Evolutionary conservation across 2,888 invertebrate genomes (phyloP).

Genomic region (Archips crataeganus): DNA sequence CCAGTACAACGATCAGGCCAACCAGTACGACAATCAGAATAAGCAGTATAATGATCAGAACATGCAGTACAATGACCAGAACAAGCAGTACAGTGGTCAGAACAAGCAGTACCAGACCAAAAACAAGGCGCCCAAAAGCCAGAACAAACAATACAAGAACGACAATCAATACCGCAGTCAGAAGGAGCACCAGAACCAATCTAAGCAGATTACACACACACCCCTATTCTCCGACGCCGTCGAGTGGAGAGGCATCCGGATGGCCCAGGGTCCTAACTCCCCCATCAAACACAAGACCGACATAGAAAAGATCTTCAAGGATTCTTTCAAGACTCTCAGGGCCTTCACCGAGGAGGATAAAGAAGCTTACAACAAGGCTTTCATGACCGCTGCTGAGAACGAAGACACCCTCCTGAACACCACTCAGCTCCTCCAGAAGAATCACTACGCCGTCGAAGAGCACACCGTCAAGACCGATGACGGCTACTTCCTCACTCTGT

Average conservation of each 20-base stretch:
- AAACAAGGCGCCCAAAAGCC: too few species aligned
- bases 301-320: conserved; percentile 65
- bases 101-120: too few species aligned
- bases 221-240: conserved; percentile 56
- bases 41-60: too few species aligned
- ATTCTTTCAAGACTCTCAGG: conserved; percentile 67
- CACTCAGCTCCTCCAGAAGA: conserved; percentile 66
- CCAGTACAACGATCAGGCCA: too few species aligned
- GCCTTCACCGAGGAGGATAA: conserved; percentile 65
- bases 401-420: conserved; percentile 60
- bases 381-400: conserved; percentile 51
- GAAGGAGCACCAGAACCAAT: conserved; percentile 16
- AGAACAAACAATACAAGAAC: neutral
- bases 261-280: conserved; percentile 56
- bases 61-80: too few species aligned
- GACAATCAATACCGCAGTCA: neutral
- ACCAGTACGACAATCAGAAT: too few species aligned
- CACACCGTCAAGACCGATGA: conserved; percentile 74
- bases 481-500: conserved; percentile 74
- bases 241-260: conserved; percentile 60
- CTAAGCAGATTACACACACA: conserved; percentile 42
- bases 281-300: conserved; percentile 57
- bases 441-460: conserved; percentile 70
- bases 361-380: conserved; percentile 61
- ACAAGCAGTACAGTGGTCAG: too few species aligned